Evolutionary conservation across 1,140 invertebrate genomes (phyloP).

Genomic region (Trigoniulus corallinus): DNA sequence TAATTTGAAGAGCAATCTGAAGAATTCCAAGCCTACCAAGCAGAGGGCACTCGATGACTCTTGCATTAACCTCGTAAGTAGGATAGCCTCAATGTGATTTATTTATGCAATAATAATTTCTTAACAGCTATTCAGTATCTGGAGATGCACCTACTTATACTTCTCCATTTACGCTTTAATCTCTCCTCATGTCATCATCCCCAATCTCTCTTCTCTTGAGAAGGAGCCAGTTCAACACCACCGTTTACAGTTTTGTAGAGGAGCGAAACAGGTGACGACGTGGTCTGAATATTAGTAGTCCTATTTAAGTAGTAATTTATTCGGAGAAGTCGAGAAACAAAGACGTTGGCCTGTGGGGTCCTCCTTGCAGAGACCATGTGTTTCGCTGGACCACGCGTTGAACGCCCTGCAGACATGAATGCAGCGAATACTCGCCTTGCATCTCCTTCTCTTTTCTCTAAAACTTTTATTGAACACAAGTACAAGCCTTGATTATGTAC

Average conservation of each 20-base stretch:
- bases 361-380: too few relatives aligned
- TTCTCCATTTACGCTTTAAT: background rate
- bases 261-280: too few relatives aligned
- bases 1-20: slow-evolving; percentile 20
- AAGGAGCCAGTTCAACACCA: background rate
- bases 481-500: background rate
- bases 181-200: background rate
- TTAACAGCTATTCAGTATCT: too few relatives aligned
- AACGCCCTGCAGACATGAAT: background rate
- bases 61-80: slow-evolving; percentile 38
- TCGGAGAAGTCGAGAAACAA: too few relatives aligned
- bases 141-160: background rate
- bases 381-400: too few relatives aligned
- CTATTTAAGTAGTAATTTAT: too few relatives aligned
- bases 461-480: background rate
- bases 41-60: slow-evolving; percentile 43
- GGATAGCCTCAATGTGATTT: too few relatives aligned
- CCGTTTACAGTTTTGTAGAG: background rate
- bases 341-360: too few relatives aligned
- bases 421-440: background rate
- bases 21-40: slow-evolving; percentile 31
- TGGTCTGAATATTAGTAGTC: too few relatives aligned
- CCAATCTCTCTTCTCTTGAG: background rate
- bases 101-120: too few relatives aligned
- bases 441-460: background rate